A percentile compares a stretch with the other conserved stretches of the same genome.
These are phyloP conservation scores for Catocala sponsa DNA, from an alignment of 2,888 invertebrate genomes.

Conservation along the genomic window DNA sequence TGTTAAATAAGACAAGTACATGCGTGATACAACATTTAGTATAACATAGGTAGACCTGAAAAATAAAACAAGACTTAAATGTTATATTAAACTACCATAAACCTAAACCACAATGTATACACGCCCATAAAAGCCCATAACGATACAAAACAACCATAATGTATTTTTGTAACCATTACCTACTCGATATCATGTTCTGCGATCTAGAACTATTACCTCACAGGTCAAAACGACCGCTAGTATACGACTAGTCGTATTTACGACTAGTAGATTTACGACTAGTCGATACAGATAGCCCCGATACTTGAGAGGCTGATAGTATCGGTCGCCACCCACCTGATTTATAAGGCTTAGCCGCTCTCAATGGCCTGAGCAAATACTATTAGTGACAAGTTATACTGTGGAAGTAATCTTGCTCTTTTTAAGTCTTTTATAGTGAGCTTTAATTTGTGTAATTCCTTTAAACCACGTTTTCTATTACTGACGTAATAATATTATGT, in stretches of 20 bases:
- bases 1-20: too few species aligned
- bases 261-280: constrained; percentile 13
- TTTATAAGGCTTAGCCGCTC: constrained; percentile 37
- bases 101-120: not conserved
- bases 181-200: constrained; percentile 36
- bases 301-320: constrained; percentile 37
- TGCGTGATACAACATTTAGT: too few species aligned
- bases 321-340: constrained; percentile 37
- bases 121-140: not conserved
- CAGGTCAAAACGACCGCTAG: constrained; percentile 26
- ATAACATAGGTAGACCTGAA: too few species aligned
- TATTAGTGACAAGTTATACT: constrained; percentile 10
- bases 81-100: not conserved
- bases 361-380: constrained; percentile 25
- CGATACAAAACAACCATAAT: not conserved
- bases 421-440: not conserved
- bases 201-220: constrained; percentile 40
- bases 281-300: constrained; percentile 47
- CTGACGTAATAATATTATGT: too few species aligned
- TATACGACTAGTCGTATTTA: constrained; percentile 32
- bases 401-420: not conserved
- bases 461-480: not conserved
- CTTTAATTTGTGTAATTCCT: not conserved
- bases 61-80: too few species aligned
- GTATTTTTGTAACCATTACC: constrained; percentile 43